Evolutionary conservation across 2,113 vertebrate species (phyloP), one percentile per base, ranked within the genome.

Genomic region (Mobula birostris): DNA sequence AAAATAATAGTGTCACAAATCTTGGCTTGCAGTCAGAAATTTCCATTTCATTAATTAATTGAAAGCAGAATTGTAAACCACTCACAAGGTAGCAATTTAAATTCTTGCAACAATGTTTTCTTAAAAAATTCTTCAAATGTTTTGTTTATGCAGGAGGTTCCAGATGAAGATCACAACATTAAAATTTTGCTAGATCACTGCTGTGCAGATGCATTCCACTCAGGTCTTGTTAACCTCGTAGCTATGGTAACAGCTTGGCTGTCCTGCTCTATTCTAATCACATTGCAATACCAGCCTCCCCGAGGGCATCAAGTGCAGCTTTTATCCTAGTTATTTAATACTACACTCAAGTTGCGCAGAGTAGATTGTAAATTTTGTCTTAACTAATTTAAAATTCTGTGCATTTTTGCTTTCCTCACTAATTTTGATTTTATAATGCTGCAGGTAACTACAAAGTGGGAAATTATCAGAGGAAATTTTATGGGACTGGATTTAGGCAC

Each of bases 261-360:
- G 58, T 90, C 63, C 85, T 90, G 61, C 85, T 6, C 85, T 90
- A 90, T 90, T 90, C 63, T 90, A 90, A 90, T 68, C 85, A 90
- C 61, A 90, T n/a, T 63, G 58, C 85, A 90, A 66, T 90, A 63
- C 61, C 61, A 90, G 32, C n/a, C 85, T 66, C 61, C n/a, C 85
- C n/a, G 56, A 66, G 85, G 61, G 17, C 14, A 90, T 90, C 85
- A 90, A 61, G 32, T 66, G 85, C 85, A 90, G 61, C 85, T 90
- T 90, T 66, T 32, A 63, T 68, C 61, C 63, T 32, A 90, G 61
- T 32, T 90, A 19, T 66, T 90, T 90, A 90, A n/a, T 58, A 88
- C 83, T 63, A 88, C 56, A 63, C 83, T 88, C 56, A 14, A 36
- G 24, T 63, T 88, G 27, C 61, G 12, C 58, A 63, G 61, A n/a